Conservation (phyloP, 30 jellyfish, hydroid and myxozoan genomes). For the Chironex yamaguchii region DNA sequence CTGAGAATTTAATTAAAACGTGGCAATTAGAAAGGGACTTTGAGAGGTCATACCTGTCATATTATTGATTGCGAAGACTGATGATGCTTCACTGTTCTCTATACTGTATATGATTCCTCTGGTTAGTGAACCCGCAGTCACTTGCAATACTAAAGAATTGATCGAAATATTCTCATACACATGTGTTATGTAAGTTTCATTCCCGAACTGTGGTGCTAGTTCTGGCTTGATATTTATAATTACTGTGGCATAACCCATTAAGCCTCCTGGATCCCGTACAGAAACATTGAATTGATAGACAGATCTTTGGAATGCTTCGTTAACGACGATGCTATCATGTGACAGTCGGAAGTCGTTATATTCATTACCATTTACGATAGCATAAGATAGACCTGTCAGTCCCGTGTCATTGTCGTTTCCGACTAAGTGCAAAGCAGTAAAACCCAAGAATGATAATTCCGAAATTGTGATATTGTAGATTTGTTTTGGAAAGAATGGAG, state of each 20-base stretch:
- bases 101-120: background rate
- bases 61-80: background rate
- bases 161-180: conserved; percentile 81
- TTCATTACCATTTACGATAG: conserved; percentile 55
- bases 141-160: conserved; percentile 66
- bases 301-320: background rate
- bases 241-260: background rate
- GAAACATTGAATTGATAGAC: background rate
- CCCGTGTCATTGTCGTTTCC: conserved; percentile 65
- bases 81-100: background rate
- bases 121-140: conserved; percentile 30
- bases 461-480: conserved; percentile 47
- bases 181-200: conserved; percentile 40
- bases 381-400: conserved; percentile 38
- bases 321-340: background rate
- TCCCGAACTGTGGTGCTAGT: conserved; percentile 25
- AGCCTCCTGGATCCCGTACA: background rate
- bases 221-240: background rate
- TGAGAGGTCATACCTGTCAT: background rate
- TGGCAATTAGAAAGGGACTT: too few relatives aligned
- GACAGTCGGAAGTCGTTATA: conserved; percentile 31
- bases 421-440: conserved; percentile 21
- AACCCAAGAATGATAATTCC: conserved; percentile 66
- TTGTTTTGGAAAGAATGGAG: conserved; percentile 69
- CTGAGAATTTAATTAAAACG: too few relatives aligned